Evolutionary conservation across 2,113 vertebrate species (phyloP), one percentile per base, ranked within the genome.

Genomic region (Bubo blakistoni): DNA sequence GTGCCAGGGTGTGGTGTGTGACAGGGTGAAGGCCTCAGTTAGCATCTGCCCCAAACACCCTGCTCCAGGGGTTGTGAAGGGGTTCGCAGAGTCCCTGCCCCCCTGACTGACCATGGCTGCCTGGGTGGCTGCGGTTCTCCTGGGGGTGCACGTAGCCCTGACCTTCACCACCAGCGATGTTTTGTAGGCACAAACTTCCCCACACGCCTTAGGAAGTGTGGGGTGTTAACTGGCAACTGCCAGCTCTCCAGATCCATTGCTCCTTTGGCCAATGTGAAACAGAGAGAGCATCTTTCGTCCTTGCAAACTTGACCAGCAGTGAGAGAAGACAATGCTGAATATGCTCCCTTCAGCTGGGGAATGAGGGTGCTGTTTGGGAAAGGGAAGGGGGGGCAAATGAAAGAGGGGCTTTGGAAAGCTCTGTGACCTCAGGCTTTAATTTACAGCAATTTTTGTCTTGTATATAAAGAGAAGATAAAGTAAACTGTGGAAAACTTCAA

Each of bases 61-160:
- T 3, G 1, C 17, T 36, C 11, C 20, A 10, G 44, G 30, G 22
- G 9, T 36, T 3, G 20, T 32, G 17, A 49, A 10, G 7, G 10
- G 3, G 0, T 25, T 15, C 0, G 2, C 22, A 34, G 7, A 4
- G 2, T 29, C 59, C 10, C 16, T 34, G 27, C 6, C 6, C 6
- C 9, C 0, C 19, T 21, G 40, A 15, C 57, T 71, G 30, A 13
- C n/a, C 52, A 4, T 2, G 9, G 1, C 20, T 62, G 38, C 9
- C 2, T 26, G 11, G 1, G 17, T 30, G 66, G 24, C 29, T 29
- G 30, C 2, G 2, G 24, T 13, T 84, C 32, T 94, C 44, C n/a
- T 7, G 14, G 12, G 10, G 7, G 14, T 80, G 30, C 20, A 16
- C 0, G 2, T 13, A 29, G 7, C 9, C 21, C 21, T 3, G 4